A percentile compares a stretch with the other conserved stretches of the same genome.
phyloP scores from a whole-genome alignment of 2,797 vertebrate species.

The Pseudomugil tenellus region DNA sequence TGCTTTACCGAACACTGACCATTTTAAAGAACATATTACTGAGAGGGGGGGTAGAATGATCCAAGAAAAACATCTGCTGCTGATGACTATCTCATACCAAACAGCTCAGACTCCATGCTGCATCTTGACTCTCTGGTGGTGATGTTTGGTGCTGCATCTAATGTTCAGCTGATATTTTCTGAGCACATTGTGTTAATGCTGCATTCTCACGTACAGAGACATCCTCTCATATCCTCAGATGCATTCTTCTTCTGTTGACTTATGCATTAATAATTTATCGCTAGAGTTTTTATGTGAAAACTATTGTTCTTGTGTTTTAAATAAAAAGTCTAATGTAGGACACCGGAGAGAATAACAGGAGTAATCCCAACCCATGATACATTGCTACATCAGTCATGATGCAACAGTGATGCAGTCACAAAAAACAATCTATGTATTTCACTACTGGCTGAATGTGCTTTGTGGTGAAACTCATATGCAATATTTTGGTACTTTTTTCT shows the following conservation, averaged over 20 bases:
- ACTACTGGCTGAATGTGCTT: conserved; percentile 7
- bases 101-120: background rate
- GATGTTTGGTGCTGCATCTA: conserved; percentile 30
- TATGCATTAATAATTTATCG: background rate
- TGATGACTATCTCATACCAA: conserved; percentile 12
- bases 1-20: background rate
- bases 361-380: background rate
- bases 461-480: conserved; percentile 13
- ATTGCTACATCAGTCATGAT: conserved; percentile 13
- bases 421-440: conserved; percentile 10
- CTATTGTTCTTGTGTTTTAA: background rate
- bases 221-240: background rate
- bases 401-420: conserved; percentile 12
- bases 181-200: background rate
- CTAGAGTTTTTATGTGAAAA: background rate
- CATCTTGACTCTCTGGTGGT: conserved; percentile 55
- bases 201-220: background rate
- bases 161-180: background rate
- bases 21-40: conserved; percentile 20
- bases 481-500: background rate
- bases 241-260: background rate
- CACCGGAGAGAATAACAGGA: background rate
- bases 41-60: background rate
- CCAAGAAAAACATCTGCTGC: background rate
- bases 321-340: background rate